Evolutionary conservation across 2,797 vertebrate species (phyloP).

Genomic region (Pyrocephalus nanus): DNA sequence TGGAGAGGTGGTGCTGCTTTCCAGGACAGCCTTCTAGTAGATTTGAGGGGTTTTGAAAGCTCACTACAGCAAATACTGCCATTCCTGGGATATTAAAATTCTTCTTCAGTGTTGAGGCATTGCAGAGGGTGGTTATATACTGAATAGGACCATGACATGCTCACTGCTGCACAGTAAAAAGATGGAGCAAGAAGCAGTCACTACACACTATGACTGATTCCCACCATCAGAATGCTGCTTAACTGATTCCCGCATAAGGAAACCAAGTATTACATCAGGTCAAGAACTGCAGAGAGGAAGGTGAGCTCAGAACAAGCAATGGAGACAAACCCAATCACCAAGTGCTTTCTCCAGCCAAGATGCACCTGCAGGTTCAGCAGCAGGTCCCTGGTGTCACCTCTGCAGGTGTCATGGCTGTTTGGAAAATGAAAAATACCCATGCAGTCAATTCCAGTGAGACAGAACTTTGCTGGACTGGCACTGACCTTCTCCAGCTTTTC

Average conservation of each 20-base stretch:
- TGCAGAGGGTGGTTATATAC: neutral
- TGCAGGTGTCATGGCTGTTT: neutral
- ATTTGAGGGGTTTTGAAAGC: neutral
- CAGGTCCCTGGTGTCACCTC: neutral
- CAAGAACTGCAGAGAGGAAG: neutral
- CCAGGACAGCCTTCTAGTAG: neutral
- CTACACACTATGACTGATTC: neutral
- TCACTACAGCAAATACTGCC: neutral
- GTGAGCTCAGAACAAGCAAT: neutral
- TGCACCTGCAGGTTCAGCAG: accelerated
- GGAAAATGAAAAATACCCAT: accelerated
- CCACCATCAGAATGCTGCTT: neutral
- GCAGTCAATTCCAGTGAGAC: accelerated
- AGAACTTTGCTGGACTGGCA: neutral
- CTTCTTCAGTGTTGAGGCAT: neutral
- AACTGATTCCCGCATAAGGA: neutral
- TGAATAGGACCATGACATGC: neutral
- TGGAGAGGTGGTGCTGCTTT: neutral
- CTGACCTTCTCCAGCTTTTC: neutral
- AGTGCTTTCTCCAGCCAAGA: neutral
- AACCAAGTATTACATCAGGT: accelerated
- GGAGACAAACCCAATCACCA: neutral
- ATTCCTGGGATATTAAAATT: neutral
- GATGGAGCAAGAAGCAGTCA: neutral
- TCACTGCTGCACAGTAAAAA: neutral